These are phyloP conservation scores for Rhea pennata DNA, from an alignment of 2,113 vertebrate species.

Conservation along the genomic window DNA sequence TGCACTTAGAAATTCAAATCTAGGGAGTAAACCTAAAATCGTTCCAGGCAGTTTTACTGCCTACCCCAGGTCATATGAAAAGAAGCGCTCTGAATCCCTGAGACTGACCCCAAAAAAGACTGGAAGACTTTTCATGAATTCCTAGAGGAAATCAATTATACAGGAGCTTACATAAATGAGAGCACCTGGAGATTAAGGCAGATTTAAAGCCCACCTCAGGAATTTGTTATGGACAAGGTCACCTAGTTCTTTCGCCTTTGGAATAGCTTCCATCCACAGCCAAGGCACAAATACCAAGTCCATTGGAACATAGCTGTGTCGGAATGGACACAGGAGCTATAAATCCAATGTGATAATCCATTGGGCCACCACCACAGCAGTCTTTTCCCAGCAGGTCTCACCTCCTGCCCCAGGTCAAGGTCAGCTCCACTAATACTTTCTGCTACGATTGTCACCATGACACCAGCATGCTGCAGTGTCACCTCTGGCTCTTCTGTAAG, in stretches of 20 bases:
- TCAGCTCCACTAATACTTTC: background rate
- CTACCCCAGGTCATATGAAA: background rate
- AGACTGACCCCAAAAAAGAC: fast-evolving
- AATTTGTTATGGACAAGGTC: background rate
- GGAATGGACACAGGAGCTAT: background rate
- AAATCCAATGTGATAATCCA: background rate
- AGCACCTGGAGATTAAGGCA: background rate
- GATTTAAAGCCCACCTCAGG: background rate
- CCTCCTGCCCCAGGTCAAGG: background rate
- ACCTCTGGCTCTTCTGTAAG: background rate
- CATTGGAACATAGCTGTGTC: background rate
- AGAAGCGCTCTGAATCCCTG: fast-evolving
- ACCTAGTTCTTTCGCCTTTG: background rate
- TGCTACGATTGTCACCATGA: background rate
- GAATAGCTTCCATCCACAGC: background rate
- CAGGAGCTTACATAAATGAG: background rate
- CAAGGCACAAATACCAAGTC: background rate
- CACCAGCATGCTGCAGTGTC: background rate
- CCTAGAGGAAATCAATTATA: background rate
- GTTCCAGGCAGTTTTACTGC: background rate
- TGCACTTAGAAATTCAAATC: background rate
- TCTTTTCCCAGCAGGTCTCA: background rate
- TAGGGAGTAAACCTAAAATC: background rate
- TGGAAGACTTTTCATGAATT: background rate
- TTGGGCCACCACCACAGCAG: background rate